A percentile compares a stretch with the other conserved stretches of the same genome.
phyloP scores from a whole-genome alignment of 2,888 invertebrate genomes.

The Biston stratarius region DNA sequence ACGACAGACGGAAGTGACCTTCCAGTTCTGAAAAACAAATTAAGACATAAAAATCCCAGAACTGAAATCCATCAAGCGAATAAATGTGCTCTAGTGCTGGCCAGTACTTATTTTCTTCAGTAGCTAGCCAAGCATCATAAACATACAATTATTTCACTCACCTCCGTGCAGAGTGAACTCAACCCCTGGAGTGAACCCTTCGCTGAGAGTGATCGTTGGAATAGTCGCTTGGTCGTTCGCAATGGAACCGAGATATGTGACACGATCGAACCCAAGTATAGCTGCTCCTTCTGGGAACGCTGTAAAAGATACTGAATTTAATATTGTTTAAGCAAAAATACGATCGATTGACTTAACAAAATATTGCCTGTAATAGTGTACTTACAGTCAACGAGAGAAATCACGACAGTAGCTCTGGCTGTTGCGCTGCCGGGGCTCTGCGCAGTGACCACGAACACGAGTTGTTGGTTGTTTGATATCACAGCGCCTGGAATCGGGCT shows the following conservation, averaged over 20 bases:
- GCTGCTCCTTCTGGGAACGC: slow-evolving; percentile 10
- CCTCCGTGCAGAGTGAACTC: slow-evolving; percentile 52
- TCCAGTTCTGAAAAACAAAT: slow-evolving; percentile 16
- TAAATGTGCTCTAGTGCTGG: too few species aligned
- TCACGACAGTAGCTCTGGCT: slow-evolving; percentile 48
- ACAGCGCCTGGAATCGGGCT: slow-evolving; percentile 49
- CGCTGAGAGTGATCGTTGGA: slow-evolving; percentile 46
- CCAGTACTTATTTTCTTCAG: background rate
- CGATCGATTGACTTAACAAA: background rate
- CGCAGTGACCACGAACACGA: slow-evolving; percentile 50
- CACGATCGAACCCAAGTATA: slow-evolving; percentile 45
- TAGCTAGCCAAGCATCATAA: too few species aligned
- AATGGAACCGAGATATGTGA: slow-evolving; percentile 48
- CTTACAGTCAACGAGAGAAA: slow-evolving; percentile 46
- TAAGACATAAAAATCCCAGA: too few species aligned
- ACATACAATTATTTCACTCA: slow-evolving; percentile 26
- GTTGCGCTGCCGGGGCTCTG: slow-evolving; percentile 41
- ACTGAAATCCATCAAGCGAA: too few species aligned
- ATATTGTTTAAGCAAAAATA: background rate
- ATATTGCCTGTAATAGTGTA: slow-evolving; percentile 20
- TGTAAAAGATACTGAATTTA: background rate
- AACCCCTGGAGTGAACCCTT: slow-evolving; percentile 50
- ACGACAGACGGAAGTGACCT: slow-evolving; percentile 12
- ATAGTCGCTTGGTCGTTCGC: slow-evolving; percentile 35
- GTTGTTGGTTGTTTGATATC: slow-evolving; percentile 48